Conservation (phyloP, 2,888 invertebrate genomes). For the Lochmaea capreae region DNA sequence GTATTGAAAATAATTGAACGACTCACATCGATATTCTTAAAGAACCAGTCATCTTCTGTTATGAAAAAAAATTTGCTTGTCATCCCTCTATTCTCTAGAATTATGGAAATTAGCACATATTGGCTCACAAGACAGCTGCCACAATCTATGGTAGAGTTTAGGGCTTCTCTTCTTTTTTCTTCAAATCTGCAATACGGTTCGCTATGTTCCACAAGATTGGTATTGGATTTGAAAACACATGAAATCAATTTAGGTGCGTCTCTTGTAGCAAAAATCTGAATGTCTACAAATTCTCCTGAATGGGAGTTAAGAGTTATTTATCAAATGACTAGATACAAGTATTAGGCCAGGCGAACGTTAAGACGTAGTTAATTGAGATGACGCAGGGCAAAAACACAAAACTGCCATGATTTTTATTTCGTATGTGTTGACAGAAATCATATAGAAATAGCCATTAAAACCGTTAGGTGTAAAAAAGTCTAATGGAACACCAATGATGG, state of each 20-base stretch:
- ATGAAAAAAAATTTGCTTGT: constrained; percentile 64
- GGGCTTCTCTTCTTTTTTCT: constrained; percentile 50
- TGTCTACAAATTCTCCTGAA: constrained; percentile 45
- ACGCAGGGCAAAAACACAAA: too few species aligned
- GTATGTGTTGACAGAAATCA: too few species aligned
- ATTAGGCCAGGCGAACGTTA: too few species aligned
- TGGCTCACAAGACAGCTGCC: constrained; percentile 63
- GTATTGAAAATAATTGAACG: constrained; percentile 5
- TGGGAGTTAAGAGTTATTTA: not conserved
- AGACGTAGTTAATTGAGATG: too few species aligned
- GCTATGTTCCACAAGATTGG: constrained; percentile 26
- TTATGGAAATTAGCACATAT: constrained; percentile 53
- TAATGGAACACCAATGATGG: too few species aligned
- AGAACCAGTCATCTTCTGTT: constrained; percentile 65
- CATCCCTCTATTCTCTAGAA: constrained; percentile 62
- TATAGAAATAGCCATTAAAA: too few species aligned
- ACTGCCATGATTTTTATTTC: too few species aligned
- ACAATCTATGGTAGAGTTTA: constrained; percentile 64
- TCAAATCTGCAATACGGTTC: constrained; percentile 43
- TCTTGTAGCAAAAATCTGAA: constrained; percentile 42
- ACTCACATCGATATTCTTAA: constrained; percentile 60
- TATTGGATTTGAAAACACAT: constrained; percentile 51
- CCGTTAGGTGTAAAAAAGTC: too few species aligned
- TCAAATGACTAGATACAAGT: too few species aligned
- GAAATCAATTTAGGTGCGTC: constrained; percentile 62